phyloP scores from a whole-genome alignment of 2,113 vertebrate species.

The Hippolais icterina region DNA sequence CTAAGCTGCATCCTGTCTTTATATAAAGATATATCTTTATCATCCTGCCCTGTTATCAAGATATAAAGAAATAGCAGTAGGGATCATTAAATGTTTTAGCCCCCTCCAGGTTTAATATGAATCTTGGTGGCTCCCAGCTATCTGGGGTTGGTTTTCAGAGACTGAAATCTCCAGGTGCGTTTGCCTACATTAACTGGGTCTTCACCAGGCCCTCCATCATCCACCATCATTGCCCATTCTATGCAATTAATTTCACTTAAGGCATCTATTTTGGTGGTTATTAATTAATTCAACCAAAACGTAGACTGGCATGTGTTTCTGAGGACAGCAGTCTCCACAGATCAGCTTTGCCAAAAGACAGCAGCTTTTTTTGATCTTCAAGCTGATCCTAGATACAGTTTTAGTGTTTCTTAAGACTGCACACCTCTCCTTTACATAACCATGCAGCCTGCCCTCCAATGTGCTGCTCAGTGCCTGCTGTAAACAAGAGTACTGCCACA shows the following conservation, averaged over 20 bases:
- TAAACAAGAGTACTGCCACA: not conserved
- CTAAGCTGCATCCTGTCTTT: not conserved
- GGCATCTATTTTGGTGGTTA: not conserved
- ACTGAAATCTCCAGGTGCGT: not conserved
- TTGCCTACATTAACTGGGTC: not conserved
- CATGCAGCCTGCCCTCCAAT: not conserved
- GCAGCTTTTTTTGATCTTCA: not conserved
- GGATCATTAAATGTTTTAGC: not conserved
- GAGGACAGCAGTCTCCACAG: not conserved
- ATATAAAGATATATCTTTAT: not conserved
- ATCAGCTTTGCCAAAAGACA: not conserved
- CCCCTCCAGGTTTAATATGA: not conserved
- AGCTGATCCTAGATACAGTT: not conserved
- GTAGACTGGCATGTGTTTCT: not conserved
- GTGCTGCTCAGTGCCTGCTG: not conserved
- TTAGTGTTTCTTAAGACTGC: not conserved
- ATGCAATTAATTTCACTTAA: not conserved
- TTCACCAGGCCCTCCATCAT: not conserved
- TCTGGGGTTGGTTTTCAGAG: not conserved
- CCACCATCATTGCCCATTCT: not conserved
- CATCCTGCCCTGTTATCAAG: not conserved
- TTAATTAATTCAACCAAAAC: not conserved
- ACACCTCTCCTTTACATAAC: not conserved
- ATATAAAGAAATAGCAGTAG: not conserved
- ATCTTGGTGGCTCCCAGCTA: not conserved